phyloP scores from a whole-genome alignment of 2,888 invertebrate genomes.

The Kryphioiulus occultus region DNA sequence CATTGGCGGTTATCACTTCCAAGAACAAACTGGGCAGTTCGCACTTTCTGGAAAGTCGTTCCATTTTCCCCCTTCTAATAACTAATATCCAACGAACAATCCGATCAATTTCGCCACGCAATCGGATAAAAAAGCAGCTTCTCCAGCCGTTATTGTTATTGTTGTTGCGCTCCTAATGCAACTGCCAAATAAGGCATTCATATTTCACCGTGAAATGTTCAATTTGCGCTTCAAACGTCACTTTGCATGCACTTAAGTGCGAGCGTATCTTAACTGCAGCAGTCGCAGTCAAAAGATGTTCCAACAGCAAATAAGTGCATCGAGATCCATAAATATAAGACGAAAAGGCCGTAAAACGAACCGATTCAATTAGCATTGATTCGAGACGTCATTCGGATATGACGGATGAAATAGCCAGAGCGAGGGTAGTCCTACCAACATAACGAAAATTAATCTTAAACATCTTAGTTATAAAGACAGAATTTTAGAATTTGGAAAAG shows the following conservation, averaged over 20 bases:
- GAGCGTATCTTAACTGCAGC: not conserved
- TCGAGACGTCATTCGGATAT: not conserved
- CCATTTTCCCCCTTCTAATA: not conserved
- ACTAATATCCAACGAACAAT: not conserved
- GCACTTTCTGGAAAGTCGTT: not conserved
- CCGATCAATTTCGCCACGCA: not conserved
- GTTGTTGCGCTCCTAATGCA: constrained; percentile 5
- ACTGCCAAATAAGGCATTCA: constrained; percentile 5
- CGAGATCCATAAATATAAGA: not conserved
- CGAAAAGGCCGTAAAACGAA: not conserved
- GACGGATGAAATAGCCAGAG: too few relatives aligned
- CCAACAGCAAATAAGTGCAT: not conserved
- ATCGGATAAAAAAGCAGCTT: not conserved
- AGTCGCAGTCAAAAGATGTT: constrained; percentile 1
- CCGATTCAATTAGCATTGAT: constrained; percentile 5
- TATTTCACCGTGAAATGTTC: constrained; percentile 5
- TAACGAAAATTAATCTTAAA: too few relatives aligned
- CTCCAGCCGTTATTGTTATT: not conserved
- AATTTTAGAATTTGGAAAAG: too few relatives aligned
- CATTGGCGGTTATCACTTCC: not conserved
- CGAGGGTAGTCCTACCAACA: too few relatives aligned
- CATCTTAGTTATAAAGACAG: too few relatives aligned
- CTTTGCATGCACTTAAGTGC: constrained; percentile 5
- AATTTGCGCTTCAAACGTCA: constrained; percentile 5
- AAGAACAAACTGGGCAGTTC: not conserved